Base-by-base conservation (phyloP, 2,113 vertebrate species). In the Nibea albiflora region DNA sequence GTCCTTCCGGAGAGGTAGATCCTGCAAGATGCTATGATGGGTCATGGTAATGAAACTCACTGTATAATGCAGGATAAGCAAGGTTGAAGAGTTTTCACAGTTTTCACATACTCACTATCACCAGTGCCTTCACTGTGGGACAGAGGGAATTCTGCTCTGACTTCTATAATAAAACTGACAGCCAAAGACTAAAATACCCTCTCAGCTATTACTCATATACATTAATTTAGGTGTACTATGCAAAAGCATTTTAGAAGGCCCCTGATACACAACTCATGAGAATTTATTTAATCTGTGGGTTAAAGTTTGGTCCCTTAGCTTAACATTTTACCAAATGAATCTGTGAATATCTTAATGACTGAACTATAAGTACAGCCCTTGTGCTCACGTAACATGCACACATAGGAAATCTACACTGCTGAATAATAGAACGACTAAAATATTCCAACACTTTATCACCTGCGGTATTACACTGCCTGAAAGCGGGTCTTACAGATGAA, bases 401-500 rank as follows among this genome's bases (percentile, higher is more conserved):
- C 24, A 69, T 7, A 44, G 8, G 42, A 22, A 74, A 58, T 74
- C 35, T 2, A 26, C 5, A 26, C 16, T 11, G 11, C 5, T 28
- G 8, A 69, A 42, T 42, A 64, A 70, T n/a, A 57, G 24, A 57
- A 73, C 47, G 72, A 17, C 44, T 2, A 0, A 80, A 63, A 50
- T 50, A 22, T 39, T 73, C 20, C 17, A 31, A 17, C 42, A 14
- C 2, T 11, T 72, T 60, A 42, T 78, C 54, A 42, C 49, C 63
- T 11, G 24, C 15, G 50, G 22, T 80, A 82, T 26, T 26, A 69
- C 79, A 67, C 61, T 0, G 0, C 52, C 20, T 72, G 56, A 52
- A 84, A 44, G 73, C n/a, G n/a, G 73, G 53, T 68, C 57, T n/a
- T 35, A 31, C 57, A 78, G 83, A 80, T 70, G 58, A 76, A 87